A percentile compares a stretch with the other conserved stretches of the same genome.
These are phyloP conservation scores for Motacilla alba DNA, from an alignment of 2,113 vertebrate genomes.

Conservation along the genomic window DNA sequence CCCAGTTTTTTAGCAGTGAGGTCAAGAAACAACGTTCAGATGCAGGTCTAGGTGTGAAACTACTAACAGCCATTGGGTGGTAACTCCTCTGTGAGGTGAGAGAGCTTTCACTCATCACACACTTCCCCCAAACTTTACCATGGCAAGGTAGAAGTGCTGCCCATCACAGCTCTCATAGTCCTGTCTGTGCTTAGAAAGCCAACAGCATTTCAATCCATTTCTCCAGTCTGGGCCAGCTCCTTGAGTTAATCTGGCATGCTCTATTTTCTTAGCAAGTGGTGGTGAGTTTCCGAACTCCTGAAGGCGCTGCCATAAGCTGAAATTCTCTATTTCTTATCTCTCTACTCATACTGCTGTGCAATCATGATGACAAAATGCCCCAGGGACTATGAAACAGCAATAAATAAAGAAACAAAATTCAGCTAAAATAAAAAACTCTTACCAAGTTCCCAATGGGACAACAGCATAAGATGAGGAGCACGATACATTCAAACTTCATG, in stretches of 20 bases:
- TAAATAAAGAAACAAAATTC: not conserved
- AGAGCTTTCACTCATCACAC: not conserved
- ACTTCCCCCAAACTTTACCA: fast-evolving
- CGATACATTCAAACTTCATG: fast-evolving
- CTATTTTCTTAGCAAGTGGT: not conserved
- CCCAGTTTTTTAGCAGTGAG: not conserved
- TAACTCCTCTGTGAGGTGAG: not conserved
- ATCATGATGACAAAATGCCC: not conserved
- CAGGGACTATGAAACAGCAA: not conserved
- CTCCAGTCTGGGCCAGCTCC: not conserved
- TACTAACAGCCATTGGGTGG: not conserved
- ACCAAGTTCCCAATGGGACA: not conserved
- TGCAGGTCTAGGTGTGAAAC: not conserved
- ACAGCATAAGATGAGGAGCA: not conserved
- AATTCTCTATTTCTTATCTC: not conserved
- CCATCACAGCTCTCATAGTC: not conserved
- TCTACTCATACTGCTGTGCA: not conserved
- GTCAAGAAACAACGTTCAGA: not conserved
- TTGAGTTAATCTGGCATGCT: not conserved
- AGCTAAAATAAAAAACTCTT: not conserved
- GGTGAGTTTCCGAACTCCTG: not conserved
- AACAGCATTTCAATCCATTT: not conserved
- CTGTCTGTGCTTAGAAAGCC: not conserved
- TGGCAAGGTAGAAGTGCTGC: not conserved
- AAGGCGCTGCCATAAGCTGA: not conserved